Conservation (phyloP, 2,113 vertebrate genomes). For the Cephalophus harveyi region DNA sequence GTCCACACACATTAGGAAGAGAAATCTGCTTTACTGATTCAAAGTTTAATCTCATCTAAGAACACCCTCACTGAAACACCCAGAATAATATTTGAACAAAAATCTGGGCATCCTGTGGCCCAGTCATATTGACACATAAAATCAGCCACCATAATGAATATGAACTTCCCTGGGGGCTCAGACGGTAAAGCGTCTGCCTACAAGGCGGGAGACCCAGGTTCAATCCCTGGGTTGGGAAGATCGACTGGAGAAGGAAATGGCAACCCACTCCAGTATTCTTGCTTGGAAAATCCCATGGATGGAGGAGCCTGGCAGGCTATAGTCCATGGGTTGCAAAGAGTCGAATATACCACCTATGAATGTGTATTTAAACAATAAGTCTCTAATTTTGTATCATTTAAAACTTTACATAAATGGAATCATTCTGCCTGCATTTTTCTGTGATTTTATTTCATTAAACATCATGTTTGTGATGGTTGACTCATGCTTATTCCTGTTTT, state of each 20-base stretch:
- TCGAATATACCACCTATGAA: background rate
- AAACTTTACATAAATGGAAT: background rate
- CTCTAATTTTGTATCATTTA: background rate
- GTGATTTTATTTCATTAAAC: background rate
- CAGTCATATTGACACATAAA: background rate
- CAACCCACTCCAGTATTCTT: too few species aligned
- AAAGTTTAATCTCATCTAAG: background rate
- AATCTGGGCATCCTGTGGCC: background rate
- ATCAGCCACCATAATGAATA: background rate
- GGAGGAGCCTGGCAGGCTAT: too few species aligned
- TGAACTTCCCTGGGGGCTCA: too few species aligned
- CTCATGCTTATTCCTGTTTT: background rate
- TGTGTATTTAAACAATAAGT: background rate
- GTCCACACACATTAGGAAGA: background rate
- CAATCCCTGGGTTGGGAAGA: too few species aligned
- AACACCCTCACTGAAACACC: background rate
- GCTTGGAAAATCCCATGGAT: too few species aligned
- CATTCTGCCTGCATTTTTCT: background rate
- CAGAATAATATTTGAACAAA: background rate
- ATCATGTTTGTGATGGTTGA: background rate
- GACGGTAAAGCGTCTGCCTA: too few species aligned
- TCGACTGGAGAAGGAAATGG: too few species aligned
- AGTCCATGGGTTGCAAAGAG: too few species aligned
- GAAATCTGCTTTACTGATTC: background rate
- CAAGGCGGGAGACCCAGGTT: too few species aligned